These are phyloP conservation scores for Dasyornis broadbenti DNA, from an alignment of 2,113 vertebrate genomes.

Conservation along the genomic window DNA sequence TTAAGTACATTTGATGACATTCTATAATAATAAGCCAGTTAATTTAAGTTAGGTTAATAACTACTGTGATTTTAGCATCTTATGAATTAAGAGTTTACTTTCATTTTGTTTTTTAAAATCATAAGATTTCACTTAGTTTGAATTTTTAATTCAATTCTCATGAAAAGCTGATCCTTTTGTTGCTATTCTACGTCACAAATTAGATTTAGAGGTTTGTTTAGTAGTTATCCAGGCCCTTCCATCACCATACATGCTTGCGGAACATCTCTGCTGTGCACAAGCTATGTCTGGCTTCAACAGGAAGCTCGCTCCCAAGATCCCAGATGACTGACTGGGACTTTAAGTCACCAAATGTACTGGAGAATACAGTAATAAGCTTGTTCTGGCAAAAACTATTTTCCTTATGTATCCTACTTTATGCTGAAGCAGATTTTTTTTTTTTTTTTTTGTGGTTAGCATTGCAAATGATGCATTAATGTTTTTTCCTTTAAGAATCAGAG, in stretches of 20 bases:
- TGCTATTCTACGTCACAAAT: neutral
- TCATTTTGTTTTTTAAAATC: neutral
- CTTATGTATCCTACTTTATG: neutral
- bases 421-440: constrained; percentile 12
- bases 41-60: constrained; percentile 56
- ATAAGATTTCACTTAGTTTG: constrained; percentile 4
- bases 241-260: neutral
- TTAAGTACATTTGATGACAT: constrained; percentile 56
- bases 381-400: neutral
- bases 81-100: constrained; percentile 35
- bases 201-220: neutral
- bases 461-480: constrained; percentile 1
- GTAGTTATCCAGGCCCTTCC: neutral
- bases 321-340: neutral
- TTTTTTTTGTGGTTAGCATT: constrained; percentile 10
- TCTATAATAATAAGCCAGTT: constrained; percentile 45
- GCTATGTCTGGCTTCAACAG: neutral
- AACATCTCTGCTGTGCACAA: neutral
- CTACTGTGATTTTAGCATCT: constrained; percentile 23
- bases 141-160: constrained; percentile 12
- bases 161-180: neutral
- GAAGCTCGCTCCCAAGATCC: neutral
- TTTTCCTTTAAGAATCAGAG: constrained; percentile 25
- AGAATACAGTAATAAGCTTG: neutral
- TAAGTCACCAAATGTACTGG: neutral